phyloP scores from a whole-genome alignment of 2,113 vertebrate species.

The Pollimyrus isidori region DNA sequence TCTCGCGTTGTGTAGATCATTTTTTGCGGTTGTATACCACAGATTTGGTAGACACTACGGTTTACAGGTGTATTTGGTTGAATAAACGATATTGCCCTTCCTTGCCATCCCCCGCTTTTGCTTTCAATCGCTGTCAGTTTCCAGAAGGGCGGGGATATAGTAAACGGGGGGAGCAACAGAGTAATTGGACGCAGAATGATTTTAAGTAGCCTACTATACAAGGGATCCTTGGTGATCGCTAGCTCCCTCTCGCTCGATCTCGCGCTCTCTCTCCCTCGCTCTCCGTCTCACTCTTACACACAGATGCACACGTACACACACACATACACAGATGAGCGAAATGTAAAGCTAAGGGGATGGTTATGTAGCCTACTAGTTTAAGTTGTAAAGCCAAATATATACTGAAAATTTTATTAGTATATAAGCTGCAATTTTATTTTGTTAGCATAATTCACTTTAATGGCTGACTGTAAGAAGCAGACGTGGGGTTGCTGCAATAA shows the following conservation, averaged over 20 bases:
- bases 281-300: neutral
- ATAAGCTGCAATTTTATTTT: neutral
- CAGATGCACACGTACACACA: conserved; percentile 9
- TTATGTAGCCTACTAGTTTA: neutral
- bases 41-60: conserved; percentile 28
- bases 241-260: conserved; percentile 25
- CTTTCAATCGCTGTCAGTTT: conserved; percentile 28
- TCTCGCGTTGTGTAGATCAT: conserved; percentile 14
- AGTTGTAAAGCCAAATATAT: neutral
- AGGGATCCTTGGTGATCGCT: conserved; percentile 25
- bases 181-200: conserved; percentile 40
- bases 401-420: neutral
- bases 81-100: conserved; percentile 35
- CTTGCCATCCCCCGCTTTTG: conserved; percentile 15
- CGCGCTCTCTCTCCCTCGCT: conserved; percentile 19
- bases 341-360: neutral
- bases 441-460: neutral
- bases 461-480: neutral
- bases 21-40: neutral
- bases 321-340: conserved; percentile 13
- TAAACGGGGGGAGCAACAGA: conserved; percentile 33
- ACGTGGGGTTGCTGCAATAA: neutral
- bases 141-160: conserved; percentile 13
- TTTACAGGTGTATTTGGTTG: conserved; percentile 47
- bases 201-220: conserved; percentile 29